These are phyloP conservation scores for Paelopatides confundens DNA, from an alignment of 53 echinoderm and acorn worm species.

Conservation along the genomic window DNA sequence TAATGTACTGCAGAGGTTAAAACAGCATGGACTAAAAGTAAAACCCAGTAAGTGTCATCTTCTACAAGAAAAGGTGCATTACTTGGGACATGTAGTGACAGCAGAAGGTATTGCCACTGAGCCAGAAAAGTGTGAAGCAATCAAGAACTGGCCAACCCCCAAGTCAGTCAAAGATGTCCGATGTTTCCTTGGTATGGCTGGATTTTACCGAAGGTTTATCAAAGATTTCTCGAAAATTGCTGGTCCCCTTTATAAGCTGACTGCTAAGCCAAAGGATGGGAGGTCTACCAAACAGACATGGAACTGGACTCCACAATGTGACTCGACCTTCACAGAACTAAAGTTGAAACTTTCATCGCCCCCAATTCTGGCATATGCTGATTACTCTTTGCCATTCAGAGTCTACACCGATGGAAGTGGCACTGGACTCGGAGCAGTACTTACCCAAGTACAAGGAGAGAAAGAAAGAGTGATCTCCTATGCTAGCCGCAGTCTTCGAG, in stretches of 20 bases:
- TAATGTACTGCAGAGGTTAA: conserved; percentile 26
- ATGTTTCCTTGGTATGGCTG: conserved; percentile 47
- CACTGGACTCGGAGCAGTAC: too few relatives aligned
- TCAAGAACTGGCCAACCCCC: conserved; percentile 60
- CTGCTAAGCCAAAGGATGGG: background rate
- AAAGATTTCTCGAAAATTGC: conserved; percentile 58
- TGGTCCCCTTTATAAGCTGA: conserved; percentile 46
- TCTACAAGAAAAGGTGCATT: conserved; percentile 40
- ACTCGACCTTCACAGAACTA: conserved; percentile 45
- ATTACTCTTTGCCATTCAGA: conserved; percentile 50
- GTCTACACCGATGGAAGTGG: background rate
- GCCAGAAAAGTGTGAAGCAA: conserved; percentile 49
- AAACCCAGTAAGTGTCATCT: conserved; percentile 70
- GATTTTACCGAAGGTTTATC: conserved; percentile 47
- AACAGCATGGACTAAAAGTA: conserved; percentile 50
- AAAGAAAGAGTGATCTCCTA: too few relatives aligned
- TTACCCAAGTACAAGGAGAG: too few relatives aligned
- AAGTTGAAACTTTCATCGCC: conserved; percentile 42
- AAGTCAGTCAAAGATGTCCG: conserved; percentile 52
- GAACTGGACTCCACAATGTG: conserved; percentile 20
- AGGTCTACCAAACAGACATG: background rate
- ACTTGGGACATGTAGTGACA: conserved; percentile 66
- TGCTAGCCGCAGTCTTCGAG: background rate
- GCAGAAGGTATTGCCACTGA: conserved; percentile 57
- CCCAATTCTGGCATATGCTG: conserved; percentile 57